phyloP scores from a whole-genome alignment of 2,888 invertebrate genomes.

The Dioctria rufipes region DNA sequence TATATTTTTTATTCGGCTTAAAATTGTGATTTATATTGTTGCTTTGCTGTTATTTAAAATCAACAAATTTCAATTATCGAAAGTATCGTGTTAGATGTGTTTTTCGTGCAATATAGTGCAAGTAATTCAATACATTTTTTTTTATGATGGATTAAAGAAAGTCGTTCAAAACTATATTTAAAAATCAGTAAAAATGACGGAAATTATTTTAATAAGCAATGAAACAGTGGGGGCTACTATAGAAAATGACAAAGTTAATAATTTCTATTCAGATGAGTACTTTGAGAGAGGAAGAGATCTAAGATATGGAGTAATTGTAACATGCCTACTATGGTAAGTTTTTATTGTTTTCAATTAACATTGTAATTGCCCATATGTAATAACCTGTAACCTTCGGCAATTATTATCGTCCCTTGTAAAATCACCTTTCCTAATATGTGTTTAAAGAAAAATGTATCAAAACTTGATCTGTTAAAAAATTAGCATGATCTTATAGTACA shows the following conservation, averaged over 20 bases:
- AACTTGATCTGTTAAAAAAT: too few relatives aligned
- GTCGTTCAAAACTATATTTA: neutral
- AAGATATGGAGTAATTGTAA: slow-evolving; percentile 28
- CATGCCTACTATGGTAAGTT: slow-evolving; percentile 33
- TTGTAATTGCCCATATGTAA: too few relatives aligned
- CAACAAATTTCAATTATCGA: too few relatives aligned
- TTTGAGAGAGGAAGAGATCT: slow-evolving; percentile 38
- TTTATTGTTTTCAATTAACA: neutral
- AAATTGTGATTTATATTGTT: too few relatives aligned
- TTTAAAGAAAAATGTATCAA: too few relatives aligned
- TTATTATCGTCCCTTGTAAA: too few relatives aligned
- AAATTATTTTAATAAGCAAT: neutral
- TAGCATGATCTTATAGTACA: too few relatives aligned
- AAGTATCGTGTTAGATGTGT: too few relatives aligned
- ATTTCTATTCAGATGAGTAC: slow-evolving; percentile 41
- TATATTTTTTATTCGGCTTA: too few relatives aligned
- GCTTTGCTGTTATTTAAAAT: too few relatives aligned
- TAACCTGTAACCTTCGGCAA: too few relatives aligned
- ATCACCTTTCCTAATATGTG: too few relatives aligned
- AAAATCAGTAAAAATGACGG: neutral
- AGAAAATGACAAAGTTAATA: neutral
- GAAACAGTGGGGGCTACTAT: neutral
- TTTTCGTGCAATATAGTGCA: neutral
- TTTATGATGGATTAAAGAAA: neutral
- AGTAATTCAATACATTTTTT: neutral